Evolutionary conservation across 2,888 invertebrate genomes (phyloP), one percentile per base, ranked within the genome.

Genomic region (Dusona sp.): DNA sequence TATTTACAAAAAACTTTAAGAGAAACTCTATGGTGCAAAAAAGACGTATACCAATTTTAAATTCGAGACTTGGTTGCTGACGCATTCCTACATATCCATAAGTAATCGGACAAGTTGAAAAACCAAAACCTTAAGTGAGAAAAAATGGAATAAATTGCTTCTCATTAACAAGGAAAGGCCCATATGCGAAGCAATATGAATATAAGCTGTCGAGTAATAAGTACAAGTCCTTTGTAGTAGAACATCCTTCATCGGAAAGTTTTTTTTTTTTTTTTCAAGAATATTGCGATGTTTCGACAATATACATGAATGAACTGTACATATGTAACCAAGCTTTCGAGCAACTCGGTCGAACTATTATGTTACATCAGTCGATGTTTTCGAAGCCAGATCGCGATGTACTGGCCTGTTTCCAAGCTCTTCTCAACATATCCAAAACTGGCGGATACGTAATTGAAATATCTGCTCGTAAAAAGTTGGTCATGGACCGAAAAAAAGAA

Each of bases 381-480:
- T 25, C 57, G 64, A 65, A 78, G 22, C 77, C 48, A 74, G 82
- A 83, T 54, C 79, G 29, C 70, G 70, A 57, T 68, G 64, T 25
- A 85, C 83, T 85, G 85, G 85, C 85, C 75, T 48, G 64, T 79
- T 85, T 85, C 85, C 85, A 85, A 85, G 36, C 79, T 82, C 57
- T 65, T 83, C 74, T 83, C 75, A 65, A 68, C 48, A 79, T 54
- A 78, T 78, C 67, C 25, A 25, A 38, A 51, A 36, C 36, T 19
- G 68, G 67, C 73, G 57, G 38, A 79, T 57, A 70, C 82, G 85
- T 85, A 85, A 85, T 83, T 79, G 85, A 83, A 85, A 85, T 83
- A 83, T 85, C 82, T 83, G 85, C 82, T 79, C 75, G 79, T 75
- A 79, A 83, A 83, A 83, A 85, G 85, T 85, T 83, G 85, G 79